Conservation (phyloP, 1,140 invertebrate genomes). For the Halesus radiatus region DNA sequence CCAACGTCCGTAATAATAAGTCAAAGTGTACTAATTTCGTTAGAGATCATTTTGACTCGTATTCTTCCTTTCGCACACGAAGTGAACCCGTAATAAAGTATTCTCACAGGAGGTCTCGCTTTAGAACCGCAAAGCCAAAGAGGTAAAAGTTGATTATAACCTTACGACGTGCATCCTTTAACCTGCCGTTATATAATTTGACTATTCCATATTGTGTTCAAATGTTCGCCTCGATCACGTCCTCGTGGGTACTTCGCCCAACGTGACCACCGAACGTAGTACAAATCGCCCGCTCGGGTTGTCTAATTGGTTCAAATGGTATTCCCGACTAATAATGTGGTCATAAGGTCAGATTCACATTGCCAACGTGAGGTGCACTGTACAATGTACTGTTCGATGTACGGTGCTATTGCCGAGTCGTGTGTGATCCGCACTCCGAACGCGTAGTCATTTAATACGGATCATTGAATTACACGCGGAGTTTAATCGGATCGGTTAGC, state of each 20-base stretch:
- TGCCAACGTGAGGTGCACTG: background rate
- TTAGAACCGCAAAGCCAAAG: too few species aligned
- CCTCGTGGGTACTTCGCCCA: slow-evolving; percentile 17
- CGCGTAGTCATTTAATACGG: slow-evolving; percentile 1
- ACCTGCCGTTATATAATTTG: too few species aligned
- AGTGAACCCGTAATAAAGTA: too few species aligned
- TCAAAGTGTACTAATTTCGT: too few species aligned
- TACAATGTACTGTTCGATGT: too few species aligned
- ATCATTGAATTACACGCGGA: too few species aligned
- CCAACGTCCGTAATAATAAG: too few species aligned
- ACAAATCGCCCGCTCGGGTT: slow-evolving; percentile 40
- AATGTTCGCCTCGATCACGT: slow-evolving; percentile 3
- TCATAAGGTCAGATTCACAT: slow-evolving; percentile 38
- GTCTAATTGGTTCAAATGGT: slow-evolving; percentile 51
- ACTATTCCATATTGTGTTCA: slow-evolving; percentile 1
- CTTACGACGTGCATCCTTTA: too few species aligned
- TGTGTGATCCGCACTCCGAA: slow-evolving; percentile 18
- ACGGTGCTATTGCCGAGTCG: background rate
- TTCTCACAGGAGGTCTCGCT: too few species aligned
- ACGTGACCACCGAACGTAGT: slow-evolving; percentile 22
- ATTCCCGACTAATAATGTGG: slow-evolving; percentile 16
- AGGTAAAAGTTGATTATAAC: background rate
- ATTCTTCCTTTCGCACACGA: too few species aligned
- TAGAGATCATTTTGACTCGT: too few species aligned
- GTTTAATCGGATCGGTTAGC: too few species aligned